Evolutionary conservation across 2,888 invertebrate genomes (phyloP), one percentile per base, ranked within the genome.

Genomic region (Hololepta plana): DNA sequence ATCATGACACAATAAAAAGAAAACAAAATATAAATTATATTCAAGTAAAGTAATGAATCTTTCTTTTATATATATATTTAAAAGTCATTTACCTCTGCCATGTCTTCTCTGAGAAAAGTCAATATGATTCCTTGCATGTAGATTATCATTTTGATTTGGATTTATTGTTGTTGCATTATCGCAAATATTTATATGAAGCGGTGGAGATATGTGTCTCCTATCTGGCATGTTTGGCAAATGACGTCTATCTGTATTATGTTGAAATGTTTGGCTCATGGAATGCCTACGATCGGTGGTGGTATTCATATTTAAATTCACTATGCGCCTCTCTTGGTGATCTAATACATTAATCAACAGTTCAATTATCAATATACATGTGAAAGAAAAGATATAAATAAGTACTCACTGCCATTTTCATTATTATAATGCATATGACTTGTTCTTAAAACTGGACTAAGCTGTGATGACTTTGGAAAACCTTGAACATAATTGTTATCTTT

Each of bases 131-230:
- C n/a, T n/a, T n/a, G n/a, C n/a, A n/a, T n/a, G n/a, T n/a, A n/a
- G n/a, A n/a, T n/a, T n/a, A n/a, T n/a, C n/a, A n/a, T n/a, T n/a
- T n/a, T n/a, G n/a, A n/a, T n/a, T n/a, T n/a, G n/a, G n/a, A n/a
- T n/a, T n/a, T n/a, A 48, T 35, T 12, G 42, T 41, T 9, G 45
- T 38, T 11, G 47, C 34, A 33, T 46, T 52, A 17, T 60, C 61
- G 41, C 62, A 63, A 35, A 63, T 57, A 41, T 62, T 63, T 41
- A 64, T 60, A 43, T 60, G 62, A 30, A 64, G 45, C 12, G 63
- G 63, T 11, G 64, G 63, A 9, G 64, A 60, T 35, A 60, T 56
- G 36, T 55, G 56, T 6, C 53, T 45, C 4, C 52, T 41, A 35
- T 55, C 55, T 2, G 47, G 34, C 27, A 50, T 32, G 28, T 20